phyloP scores from a whole-genome alignment of 1,140 invertebrate species.

The Penaeus chinensis region DNA sequence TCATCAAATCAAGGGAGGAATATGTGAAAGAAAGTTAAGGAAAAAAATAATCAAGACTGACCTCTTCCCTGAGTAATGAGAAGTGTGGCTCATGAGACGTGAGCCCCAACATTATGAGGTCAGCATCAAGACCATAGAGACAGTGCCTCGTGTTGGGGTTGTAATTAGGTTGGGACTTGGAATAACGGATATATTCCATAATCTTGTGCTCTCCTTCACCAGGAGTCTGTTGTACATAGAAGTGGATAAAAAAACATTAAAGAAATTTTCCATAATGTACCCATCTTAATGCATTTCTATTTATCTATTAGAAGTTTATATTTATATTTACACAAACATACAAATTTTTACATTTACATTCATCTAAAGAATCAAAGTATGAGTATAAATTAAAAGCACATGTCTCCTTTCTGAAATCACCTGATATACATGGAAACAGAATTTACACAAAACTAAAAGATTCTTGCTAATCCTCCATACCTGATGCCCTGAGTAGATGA shows the following conservation, averaged over 20 bases:
- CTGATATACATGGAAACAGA: not conserved
- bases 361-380: no score
- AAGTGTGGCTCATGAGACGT: conserved; percentile 96
- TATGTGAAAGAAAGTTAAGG: not conserved
- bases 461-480: conserved; percentile 68
- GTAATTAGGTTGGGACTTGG: conserved; percentile 84
- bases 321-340: no score
- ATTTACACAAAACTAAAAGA: not conserved
- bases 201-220: conserved; percentile 99
- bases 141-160: conserved; percentile 92
- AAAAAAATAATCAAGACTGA: conserved; percentile 69
- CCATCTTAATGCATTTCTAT: no score
- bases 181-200: conserved; percentile 95
- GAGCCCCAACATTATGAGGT: conserved; percentile 94
- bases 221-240: conserved; percentile 76
- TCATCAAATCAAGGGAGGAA: no score
- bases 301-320: no score
- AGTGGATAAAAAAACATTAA: not conserved
- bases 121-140: conserved; percentile 95
- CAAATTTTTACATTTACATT: no score
- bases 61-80: conserved; percentile 90
- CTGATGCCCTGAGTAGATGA: conserved; percentile 87
- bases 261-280: no score
- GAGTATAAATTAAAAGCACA: no score
- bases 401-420: no score